Conservation (phyloP, 2,113 vertebrate genomes). For the Peromyscus leucopus region DNA sequence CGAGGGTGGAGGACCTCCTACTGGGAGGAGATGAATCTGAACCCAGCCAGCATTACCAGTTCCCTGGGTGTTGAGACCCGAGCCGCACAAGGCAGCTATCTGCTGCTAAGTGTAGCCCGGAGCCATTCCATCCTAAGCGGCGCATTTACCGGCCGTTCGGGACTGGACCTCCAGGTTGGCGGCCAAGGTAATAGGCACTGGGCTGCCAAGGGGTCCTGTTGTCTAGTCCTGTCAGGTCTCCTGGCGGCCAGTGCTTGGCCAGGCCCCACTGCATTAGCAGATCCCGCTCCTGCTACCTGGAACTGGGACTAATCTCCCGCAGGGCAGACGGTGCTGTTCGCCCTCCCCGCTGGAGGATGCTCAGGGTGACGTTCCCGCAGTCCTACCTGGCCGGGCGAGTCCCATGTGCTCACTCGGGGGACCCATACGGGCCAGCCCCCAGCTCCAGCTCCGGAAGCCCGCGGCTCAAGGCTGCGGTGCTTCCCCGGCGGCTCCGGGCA, state of each 20-base stretch:
- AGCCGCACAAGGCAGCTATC: background rate
- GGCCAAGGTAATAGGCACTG: background rate
- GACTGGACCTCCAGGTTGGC: background rate
- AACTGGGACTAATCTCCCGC: background rate
- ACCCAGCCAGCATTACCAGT: background rate
- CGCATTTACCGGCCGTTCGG: background rate
- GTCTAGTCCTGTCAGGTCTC: background rate
- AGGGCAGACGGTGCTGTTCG: background rate
- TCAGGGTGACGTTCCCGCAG: background rate
- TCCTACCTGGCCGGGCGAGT: conserved; percentile 59
- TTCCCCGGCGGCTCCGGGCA: background rate
- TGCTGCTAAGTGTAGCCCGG: background rate
- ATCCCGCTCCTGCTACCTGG: background rate
- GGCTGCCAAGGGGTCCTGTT: background rate
- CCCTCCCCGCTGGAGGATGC: background rate
- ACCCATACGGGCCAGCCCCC: background rate
- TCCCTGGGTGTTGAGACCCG: background rate
- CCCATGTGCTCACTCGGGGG: background rate
- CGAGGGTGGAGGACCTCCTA: background rate
- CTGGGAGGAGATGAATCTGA: background rate
- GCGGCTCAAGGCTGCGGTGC: background rate
- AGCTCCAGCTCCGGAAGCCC: background rate
- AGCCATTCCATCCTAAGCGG: background rate
- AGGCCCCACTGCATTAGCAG: background rate
- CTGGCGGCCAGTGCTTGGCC: no score